These are phyloP conservation scores for Diorhabda sublineata DNA, from an alignment of 1,140 invertebrate genomes.

Conservation along the genomic window DNA sequence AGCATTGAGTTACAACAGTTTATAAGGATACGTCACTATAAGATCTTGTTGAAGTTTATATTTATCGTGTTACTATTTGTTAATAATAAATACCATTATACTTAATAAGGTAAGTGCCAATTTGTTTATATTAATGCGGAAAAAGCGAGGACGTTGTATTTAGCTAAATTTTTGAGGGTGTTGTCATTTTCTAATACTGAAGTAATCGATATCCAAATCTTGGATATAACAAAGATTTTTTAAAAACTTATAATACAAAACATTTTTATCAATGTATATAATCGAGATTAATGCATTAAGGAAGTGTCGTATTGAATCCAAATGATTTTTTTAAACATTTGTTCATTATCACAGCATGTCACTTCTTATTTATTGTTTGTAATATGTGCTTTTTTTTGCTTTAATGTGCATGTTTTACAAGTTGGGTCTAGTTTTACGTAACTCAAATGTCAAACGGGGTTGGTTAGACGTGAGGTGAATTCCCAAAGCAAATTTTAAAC, in stretches of 20 bases:
- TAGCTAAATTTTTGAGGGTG: neutral
- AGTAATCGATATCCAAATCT: too few species aligned
- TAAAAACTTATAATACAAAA: too few species aligned
- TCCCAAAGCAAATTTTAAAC: too few species aligned
- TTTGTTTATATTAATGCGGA: neutral
- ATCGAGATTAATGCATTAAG: too few species aligned
- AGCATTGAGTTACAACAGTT: constrained; percentile 2
- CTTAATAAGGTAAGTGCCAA: neutral
- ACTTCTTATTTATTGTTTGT: neutral
- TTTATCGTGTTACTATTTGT: neutral
- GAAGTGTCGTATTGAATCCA: too few species aligned
- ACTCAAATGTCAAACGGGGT: neutral
- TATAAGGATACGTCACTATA: neutral
- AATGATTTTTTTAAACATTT: too few species aligned
- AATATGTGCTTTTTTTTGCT: neutral
- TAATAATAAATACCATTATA: neutral
- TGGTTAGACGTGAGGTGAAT: too few species aligned
- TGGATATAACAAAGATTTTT: too few species aligned
- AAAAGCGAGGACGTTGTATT: neutral
- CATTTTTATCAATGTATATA: too few species aligned
- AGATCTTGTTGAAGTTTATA: neutral
- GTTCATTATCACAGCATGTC: too few species aligned
- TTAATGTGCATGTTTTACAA: neutral
- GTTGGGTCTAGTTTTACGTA: neutral
- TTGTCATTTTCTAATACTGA: neutral